phyloP scores from a whole-genome alignment of 2,888 invertebrate species.

The Dendrolimus pini region DNA sequence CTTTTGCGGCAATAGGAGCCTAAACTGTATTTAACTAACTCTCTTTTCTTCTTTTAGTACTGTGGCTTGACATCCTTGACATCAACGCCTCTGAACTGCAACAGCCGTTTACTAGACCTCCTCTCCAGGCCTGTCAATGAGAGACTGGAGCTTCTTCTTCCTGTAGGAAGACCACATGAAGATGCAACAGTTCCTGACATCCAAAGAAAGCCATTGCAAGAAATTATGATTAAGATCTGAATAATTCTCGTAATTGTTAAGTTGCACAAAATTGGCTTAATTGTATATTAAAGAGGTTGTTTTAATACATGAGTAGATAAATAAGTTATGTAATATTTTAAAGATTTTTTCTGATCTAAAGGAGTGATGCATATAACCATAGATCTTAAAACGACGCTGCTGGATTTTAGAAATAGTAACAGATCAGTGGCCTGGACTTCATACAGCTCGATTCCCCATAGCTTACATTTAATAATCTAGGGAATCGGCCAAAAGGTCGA shows the following conservation, averaged over 20 bases:
- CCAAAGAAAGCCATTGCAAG: conserved; percentile 81
- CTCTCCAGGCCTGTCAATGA: conserved; percentile 88
- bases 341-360: no score
- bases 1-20: no score
- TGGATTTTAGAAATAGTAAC: no score
- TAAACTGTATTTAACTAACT: no score
- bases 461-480: no score
- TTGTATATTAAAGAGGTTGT: conserved; percentile 5
- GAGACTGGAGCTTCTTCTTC: conserved; percentile 87
- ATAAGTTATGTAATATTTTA: no score
- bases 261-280: not conserved
- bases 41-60: conserved; percentile 70
- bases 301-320: conserved; percentile 1
- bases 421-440: no score
- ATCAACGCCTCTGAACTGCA: conserved; percentile 94
- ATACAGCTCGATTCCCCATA: no score
- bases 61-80: conserved; percentile 91
- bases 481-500: no score
- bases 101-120: conserved; percentile 84
- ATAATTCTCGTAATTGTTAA: conserved; percentile 1
- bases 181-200: conserved; percentile 87
- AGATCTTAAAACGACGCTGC: no score
- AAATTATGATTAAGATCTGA: conserved; percentile 82
- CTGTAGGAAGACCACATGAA: conserved; percentile 90
- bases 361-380: no score